Percentiles rank a stretch among this genome's conserved stretches.
phyloP scores from a whole-genome alignment of 2,888 invertebrate species.

The Drosophila anomelani region DNA sequence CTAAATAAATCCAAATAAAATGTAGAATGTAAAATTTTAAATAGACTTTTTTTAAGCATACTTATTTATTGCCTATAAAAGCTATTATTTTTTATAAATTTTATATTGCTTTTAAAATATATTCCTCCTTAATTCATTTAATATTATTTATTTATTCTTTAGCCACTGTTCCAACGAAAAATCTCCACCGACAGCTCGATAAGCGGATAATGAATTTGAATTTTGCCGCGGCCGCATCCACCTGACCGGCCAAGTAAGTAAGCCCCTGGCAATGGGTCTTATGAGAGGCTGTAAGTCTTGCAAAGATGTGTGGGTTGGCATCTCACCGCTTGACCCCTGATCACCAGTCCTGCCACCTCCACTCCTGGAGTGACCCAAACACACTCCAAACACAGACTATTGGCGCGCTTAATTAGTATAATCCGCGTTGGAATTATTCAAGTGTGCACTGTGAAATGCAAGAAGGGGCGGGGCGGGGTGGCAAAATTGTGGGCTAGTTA shows the following conservation, averaged over 20 bases:
- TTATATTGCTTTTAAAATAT: neutral
- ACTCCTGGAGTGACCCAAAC: neutral
- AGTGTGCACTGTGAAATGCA: slow-evolving; percentile 70
- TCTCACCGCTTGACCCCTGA: neutral
- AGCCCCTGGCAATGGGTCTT: neutral
- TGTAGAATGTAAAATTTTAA: neutral
- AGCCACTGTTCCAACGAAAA: slow-evolving; percentile 52
- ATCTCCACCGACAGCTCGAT: slow-evolving; percentile 54
- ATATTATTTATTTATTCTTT: neutral
- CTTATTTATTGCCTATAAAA: neutral
- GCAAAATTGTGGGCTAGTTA: slow-evolving; percentile 23
- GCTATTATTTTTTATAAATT: neutral
- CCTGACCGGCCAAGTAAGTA: slow-evolving; percentile 20
- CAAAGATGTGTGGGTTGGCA: slow-evolving; percentile 11
- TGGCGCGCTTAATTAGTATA: slow-evolving; percentile 80
- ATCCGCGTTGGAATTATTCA: slow-evolving; percentile 80
- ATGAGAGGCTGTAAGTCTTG: slow-evolving; percentile 3
- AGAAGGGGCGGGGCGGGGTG: slow-evolving; percentile 15
- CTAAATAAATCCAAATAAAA: neutral
- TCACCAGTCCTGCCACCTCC: slow-evolving; percentile 1
- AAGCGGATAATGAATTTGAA: slow-evolving; percentile 81
- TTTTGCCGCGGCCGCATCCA: slow-evolving; percentile 49
- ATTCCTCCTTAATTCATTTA: neutral
- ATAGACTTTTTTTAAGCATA: neutral
- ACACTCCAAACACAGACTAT: slow-evolving; percentile 43